Base-by-base conservation (phyloP, 1,140 invertebrate genomes). In the Gonioctena quinquepunctata region DNA sequence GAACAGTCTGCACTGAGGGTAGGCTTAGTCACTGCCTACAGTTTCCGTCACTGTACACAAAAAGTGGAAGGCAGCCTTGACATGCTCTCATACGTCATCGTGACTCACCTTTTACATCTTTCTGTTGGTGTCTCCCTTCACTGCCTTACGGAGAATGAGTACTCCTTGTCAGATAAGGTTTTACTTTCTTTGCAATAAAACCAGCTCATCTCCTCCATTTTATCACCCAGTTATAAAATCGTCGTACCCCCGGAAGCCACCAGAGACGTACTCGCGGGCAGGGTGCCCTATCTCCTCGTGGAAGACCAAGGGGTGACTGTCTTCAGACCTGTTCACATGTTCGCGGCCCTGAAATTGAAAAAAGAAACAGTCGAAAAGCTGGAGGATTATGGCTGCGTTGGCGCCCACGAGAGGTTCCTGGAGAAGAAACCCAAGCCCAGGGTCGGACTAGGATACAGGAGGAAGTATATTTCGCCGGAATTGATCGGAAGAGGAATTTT, bases 181-280 rank as follows among this genome's bases (percentile, higher is more conserved):
- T n/a, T n/a, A n/a, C n/a, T n/a, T n/a, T n/a, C n/a, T n/a, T n/a
- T n/a, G n/a, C n/a, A n/a, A n/a, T n/a, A n/a, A n/a, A n/a, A n/a
- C n/a, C n/a, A n/a, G n/a, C n/a, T n/a, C n/a, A n/a, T n/a, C n/a
- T n/a, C n/a, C n/a, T n/a, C n/a, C n/a, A n/a, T 42, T 42, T 42
- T 42, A 0, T n/a, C 33, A 42, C 57, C 22, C 57, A 60, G 72
- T 65, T 56, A 60, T n/a, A 70, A 66, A 56, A 62, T 71, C 56
- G 91, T 94, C 0, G 89, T 93, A 7, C 93, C 93, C 0, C 84
- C 89, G 18, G 91, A 93, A 81, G 91, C 91, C 0, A 90, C 91
- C 23, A 86, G 90, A 22, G 89, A 89, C n/a, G 91, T 94, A 3
- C 81, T 93, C 2, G 90, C 89, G 1, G 92, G 92, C 8, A 86